Evolutionary conservation across 2,888 invertebrate genomes (phyloP), one percentile per base, ranked within the genome.

Genomic region (Cloeon dipterum): DNA sequence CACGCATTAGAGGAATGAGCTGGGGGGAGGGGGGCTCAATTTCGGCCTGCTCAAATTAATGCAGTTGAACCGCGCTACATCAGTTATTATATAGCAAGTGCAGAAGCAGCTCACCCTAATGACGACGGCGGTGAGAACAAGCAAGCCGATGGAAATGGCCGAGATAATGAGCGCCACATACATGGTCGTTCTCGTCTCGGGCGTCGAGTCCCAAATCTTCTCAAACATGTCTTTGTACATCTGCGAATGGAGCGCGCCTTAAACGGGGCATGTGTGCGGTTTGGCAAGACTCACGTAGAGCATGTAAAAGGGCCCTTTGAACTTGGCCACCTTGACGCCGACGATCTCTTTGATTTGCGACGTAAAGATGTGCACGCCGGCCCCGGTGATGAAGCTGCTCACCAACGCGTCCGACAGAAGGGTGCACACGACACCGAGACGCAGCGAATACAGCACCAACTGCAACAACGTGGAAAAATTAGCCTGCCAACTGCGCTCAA

Each of bases 321-420:
- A 59, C 32, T 61, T 63, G 2, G 58, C 58, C 32, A 70, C 53
- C 19, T 50, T 50, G 1, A 74, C 50, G 23, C 74, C 74, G 17
- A 74, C 49, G 1, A 73, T 50, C 50, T 68, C 68, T 48, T 68
- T 68, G 2, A 68, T 48, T 52, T 78, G 77, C n/a, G 71, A 71
- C 3, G 67, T 63, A 35, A 74, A 57, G 4, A 78, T 76, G 50
- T 76, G 74, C 34, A 70, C 56, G 2, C 76, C 74, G 4, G 75
- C 72, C 2, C 70, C 77, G 3, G 74, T 72, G 1, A 74, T 75
- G 48, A 78, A 76, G 2, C 74, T 76, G 50, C 70, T 71, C 3
- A 76, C 69, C 39, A 78, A 54, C 11, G 71, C 68, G 45, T 70
- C 68, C 23, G 71, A 71, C 7, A 74, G 52, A 7, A 74, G 53